These are phyloP conservation scores for Oxystoma pomonae DNA, from an alignment of 2,888 invertebrate species.

Conservation along the genomic window DNA sequence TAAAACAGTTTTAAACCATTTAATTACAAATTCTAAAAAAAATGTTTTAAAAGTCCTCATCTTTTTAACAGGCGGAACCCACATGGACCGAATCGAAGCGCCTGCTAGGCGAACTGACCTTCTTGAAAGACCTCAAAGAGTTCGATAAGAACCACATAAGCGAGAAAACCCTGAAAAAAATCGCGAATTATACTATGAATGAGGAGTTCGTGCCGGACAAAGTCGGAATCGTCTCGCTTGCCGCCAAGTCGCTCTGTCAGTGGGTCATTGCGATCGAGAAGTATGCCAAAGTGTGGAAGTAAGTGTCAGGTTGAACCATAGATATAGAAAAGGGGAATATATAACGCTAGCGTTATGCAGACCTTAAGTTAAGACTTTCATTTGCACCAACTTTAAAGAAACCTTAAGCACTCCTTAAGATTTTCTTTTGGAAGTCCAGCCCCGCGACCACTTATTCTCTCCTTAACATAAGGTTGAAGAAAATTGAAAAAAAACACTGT, in stretches of 20 bases:
- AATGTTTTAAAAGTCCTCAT: not conserved
- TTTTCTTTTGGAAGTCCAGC: too few species aligned
- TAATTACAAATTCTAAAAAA: not conserved
- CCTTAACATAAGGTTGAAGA: too few species aligned
- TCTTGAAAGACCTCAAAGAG: slow-evolving; percentile 71
- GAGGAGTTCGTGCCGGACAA: slow-evolving; percentile 85
- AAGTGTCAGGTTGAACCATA: too few species aligned
- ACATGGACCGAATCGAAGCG: slow-evolving; percentile 86
- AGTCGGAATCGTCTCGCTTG: slow-evolving; percentile 77
- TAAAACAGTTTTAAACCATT: too few species aligned
- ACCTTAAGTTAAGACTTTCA: too few species aligned
- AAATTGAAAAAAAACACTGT: too few species aligned
- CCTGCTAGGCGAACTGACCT: slow-evolving; percentile 77
- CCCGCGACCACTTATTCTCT: too few species aligned
- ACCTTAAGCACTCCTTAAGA: too few species aligned
- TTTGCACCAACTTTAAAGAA: too few species aligned
- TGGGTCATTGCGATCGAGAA: slow-evolving; percentile 92
- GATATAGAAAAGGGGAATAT: too few species aligned
- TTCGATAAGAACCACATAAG: slow-evolving; percentile 87
- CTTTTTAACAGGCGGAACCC: slow-evolving; percentile 58
- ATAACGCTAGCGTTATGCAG: too few species aligned
- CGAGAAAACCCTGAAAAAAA: slow-evolving; percentile 76
- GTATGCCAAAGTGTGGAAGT: slow-evolving; percentile 85
- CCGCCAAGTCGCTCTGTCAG: slow-evolving; percentile 83
- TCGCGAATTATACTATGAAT: slow-evolving; percentile 72